Conservation (phyloP, 2,113 vertebrate genomes). For the Ailuropoda melanoleuca region DNA sequence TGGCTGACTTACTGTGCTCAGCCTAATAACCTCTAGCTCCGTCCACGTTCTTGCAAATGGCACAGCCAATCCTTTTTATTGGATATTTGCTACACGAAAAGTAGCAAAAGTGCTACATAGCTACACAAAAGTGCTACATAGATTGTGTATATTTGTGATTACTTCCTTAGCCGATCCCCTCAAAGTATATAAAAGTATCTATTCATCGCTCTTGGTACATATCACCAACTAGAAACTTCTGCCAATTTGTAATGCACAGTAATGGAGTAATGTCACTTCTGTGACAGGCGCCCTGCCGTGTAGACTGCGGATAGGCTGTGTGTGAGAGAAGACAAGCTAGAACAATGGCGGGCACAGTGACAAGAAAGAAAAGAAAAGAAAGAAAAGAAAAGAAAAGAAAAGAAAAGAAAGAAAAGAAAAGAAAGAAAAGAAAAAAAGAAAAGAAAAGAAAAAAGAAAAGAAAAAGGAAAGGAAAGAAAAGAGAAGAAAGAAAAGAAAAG, state of each 20-base stretch:
- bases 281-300: neutral
- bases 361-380: neutral
- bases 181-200: neutral
- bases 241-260: neutral
- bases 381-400: accelerated
- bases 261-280: too few species aligned
- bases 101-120: too few species aligned
- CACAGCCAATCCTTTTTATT: neutral
- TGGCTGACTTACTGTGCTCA: neutral
- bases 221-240: neutral
- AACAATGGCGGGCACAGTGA: accelerated
- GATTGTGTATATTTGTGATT: neutral
- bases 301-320: neutral
- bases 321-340: neutral
- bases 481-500: neutral
- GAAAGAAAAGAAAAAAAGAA: neutral
- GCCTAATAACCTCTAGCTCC: neutral
- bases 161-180: neutral
- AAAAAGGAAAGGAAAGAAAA: too few species aligned
- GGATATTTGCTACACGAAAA: neutral
- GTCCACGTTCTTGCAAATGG: neutral
- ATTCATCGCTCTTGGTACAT: neutral
- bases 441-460: too few species aligned
- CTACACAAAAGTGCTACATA: neutral
- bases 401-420: neutral